These are phyloP conservation scores for Crepidodera aurea DNA, from an alignment of 2,888 invertebrate genomes.

Conservation along the genomic window DNA sequence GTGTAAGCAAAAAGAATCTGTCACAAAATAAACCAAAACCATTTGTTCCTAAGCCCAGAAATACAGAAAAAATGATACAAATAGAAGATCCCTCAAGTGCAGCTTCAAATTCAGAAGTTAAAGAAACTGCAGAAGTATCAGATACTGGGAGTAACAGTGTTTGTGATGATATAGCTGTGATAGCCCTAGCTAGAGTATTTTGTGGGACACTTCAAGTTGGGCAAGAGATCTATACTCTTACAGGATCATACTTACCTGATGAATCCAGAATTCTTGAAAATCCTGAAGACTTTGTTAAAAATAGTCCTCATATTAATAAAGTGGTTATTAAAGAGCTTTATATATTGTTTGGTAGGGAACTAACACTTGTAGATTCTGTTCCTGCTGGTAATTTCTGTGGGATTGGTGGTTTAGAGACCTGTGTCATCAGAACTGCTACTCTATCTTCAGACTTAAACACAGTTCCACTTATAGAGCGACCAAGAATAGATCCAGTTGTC, in stretches of 20 bases:
- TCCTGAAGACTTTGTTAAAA: constrained; percentile 33
- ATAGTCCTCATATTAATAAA: constrained; percentile 64
- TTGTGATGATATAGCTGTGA: constrained; percentile 69
- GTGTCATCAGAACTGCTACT: constrained; percentile 89
- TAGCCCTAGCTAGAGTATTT: constrained; percentile 93
- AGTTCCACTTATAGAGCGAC: constrained; percentile 86
- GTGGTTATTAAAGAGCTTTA: constrained; percentile 78
- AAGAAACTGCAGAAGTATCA: constrained; percentile 10
- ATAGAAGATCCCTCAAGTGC: neutral
- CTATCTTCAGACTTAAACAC: constrained; percentile 82
- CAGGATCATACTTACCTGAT: constrained; percentile 87
- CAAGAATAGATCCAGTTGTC: constrained; percentile 83
- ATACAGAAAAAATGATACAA: constrained; percentile 7
- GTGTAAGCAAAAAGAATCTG: constrained; percentile 75
- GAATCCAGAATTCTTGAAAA: constrained; percentile 34
- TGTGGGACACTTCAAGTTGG: constrained; percentile 84
- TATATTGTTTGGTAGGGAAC: constrained; percentile 91
- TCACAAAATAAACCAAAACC: constrained; percentile 83
- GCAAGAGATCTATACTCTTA: constrained; percentile 81
- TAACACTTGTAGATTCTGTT: constrained; percentile 79
- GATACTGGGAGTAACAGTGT: constrained; percentile 55
- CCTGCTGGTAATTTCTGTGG: constrained; percentile 92
- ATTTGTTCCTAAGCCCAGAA: constrained; percentile 68
- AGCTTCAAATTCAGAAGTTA: constrained; percentile 14
- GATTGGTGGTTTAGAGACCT: constrained; percentile 85